Evolutionary conservation across 2,113 vertebrate species (phyloP).

Genomic region (Trogon melanurus): DNA sequence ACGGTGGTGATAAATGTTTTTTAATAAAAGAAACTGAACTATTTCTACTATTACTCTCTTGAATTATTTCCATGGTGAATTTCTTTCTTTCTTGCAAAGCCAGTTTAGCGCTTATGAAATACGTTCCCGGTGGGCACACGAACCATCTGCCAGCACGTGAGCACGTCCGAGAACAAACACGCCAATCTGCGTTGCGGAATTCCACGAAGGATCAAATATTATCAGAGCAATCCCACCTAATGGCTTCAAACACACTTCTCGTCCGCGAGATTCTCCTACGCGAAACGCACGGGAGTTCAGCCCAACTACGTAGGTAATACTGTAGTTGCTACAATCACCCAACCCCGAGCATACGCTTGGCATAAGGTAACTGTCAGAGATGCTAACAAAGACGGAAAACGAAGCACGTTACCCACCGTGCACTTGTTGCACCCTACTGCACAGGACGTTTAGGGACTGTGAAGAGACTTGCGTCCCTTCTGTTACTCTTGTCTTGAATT

Average conservation of each 20-base stretch:
- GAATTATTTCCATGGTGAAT: slow-evolving; percentile 4
- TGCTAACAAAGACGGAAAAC: background rate
- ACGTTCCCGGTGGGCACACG: background rate
- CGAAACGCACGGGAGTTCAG: background rate
- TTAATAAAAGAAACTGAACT: slow-evolving; percentile 58
- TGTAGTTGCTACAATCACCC: background rate
- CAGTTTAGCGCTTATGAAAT: slow-evolving; percentile 22
- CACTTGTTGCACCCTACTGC: background rate
- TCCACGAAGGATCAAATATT: background rate
- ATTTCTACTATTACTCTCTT: slow-evolving; percentile 18
- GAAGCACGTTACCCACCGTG: background rate
- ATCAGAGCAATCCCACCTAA: background rate
- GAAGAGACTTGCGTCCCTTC: background rate
- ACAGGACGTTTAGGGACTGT: background rate
- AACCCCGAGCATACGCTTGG: background rate
- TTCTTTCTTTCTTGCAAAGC: background rate
- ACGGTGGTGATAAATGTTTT: slow-evolving; percentile 10
- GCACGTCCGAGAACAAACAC: background rate
- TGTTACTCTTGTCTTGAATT: background rate
- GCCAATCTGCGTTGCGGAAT: background rate
- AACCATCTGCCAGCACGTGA: background rate
- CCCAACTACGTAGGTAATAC: background rate
- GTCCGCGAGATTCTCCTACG: background rate
- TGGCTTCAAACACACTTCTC: background rate
- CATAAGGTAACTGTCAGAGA: background rate